Evolutionary conservation across 2,888 invertebrate genomes (phyloP), one percentile per base, ranked within the genome.

Genomic region (Reticulitermes lucifugus): DNA sequence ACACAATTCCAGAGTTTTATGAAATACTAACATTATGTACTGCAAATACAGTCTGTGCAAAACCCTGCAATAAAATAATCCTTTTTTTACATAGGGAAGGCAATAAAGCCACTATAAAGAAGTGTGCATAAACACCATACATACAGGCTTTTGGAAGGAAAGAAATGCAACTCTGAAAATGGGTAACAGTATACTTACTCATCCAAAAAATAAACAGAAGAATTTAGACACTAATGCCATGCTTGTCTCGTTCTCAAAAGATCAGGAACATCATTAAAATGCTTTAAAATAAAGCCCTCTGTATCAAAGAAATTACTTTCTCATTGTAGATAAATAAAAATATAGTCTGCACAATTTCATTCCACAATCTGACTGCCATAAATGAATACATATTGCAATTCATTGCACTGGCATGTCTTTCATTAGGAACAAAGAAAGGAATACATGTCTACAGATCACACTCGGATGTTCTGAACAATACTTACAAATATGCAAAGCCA

Each of bases 1-100:
- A 81, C 81, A 81, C 70, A 43, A 41, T 81, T 81, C 25, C 65
- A 81, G 70, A 81, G 70, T 70, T 81, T 81, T 81, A 81, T 81
- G 65, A 81, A 81, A 81, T 46, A 70, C 60, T 80, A 80, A 9
- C 55, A 25, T 80, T 80, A 60, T 59, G 73, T 60, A 80, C 70
- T 81, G 81, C 81, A 81, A 70, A 43, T 70, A 70, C 81, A 81
- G 81, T 65, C 79, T 59, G 84, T 84, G 84, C 77, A 84, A 84
- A 84, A 84, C 84, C 84, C 84, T 84, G 84, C 84, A 84, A 84
- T 84, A 77, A 84, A 84, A 84, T 84, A 79, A 79, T 60, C 22
- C 25, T 81, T 41, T 77, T 79, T 65, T 84, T 84, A 79, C 84
- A 79, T 29, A 84, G 79, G 79, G 60, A 84, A 79, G 84, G 84